Percentiles rank a stretch among this genome's conserved stretches.
Conservation (phyloP, 1,140 invertebrate genomes). For the Monochamus saltuarius region DNA sequence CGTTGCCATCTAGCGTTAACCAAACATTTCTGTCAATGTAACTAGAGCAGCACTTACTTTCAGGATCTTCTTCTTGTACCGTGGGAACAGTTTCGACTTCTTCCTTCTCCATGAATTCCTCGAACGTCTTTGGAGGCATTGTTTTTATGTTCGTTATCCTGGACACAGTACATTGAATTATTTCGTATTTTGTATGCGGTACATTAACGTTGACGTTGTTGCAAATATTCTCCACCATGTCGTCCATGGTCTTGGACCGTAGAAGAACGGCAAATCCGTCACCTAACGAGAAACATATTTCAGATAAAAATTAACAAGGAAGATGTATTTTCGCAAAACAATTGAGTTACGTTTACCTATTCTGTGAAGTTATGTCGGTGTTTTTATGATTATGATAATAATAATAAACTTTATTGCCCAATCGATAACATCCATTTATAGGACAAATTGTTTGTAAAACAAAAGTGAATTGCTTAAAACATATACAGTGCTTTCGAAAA, state of each 20-base stretch:
- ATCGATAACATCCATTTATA: too few relatives aligned
- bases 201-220: constrained; percentile 20
- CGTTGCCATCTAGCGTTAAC: too few relatives aligned
- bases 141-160: constrained; percentile 36
- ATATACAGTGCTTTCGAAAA: too few relatives aligned
- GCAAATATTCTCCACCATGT: constrained; percentile 26
- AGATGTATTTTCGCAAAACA: too few relatives aligned
- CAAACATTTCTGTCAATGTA: too few relatives aligned
- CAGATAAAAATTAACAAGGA: background rate
- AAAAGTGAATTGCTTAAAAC: too few relatives aligned
- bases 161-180: constrained; percentile 33
- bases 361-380: too few relatives aligned
- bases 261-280: constrained; percentile 29
- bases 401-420: background rate
- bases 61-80: background rate
- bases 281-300: constrained; percentile 14
- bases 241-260: constrained; percentile 27
- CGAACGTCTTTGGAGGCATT: constrained; percentile 31
- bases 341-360: background rate
- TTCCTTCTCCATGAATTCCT: constrained; percentile 23
- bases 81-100: background rate
- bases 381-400: too few relatives aligned
- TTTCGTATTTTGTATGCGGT: constrained; percentile 20
- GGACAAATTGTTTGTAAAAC: too few relatives aligned
- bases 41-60: background rate